phyloP scores from a whole-genome alignment of 2,113 vertebrate genomes.

The Monarcha castaneiventris region DNA sequence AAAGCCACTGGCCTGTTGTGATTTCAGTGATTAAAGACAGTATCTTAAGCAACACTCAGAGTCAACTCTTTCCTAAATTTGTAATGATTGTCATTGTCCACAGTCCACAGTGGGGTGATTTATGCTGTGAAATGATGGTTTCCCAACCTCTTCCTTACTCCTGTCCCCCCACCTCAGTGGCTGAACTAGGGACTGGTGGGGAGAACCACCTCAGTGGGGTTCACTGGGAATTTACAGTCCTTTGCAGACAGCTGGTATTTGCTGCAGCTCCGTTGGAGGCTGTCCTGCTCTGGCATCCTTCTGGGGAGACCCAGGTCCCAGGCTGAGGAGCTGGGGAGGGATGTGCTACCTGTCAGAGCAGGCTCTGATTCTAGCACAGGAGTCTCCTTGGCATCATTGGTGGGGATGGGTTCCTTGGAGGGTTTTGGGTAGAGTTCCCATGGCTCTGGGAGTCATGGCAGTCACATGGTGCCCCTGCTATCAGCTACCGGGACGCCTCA shows the following conservation, averaged over 20 bases:
- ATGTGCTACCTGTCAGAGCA: not conserved
- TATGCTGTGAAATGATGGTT: not conserved
- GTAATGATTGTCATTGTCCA: accelerated
- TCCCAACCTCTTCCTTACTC: not conserved
- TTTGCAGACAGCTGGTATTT: not conserved
- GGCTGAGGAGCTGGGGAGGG: not conserved
- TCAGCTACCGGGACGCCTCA: accelerated
- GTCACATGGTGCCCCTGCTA: accelerated
- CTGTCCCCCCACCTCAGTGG: accelerated
- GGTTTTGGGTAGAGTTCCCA: not conserved
- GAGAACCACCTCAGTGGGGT: not conserved
- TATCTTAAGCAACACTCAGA: not conserved
- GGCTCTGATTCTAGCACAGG: not conserved
- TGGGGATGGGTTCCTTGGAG: not conserved
- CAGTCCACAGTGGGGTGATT: not conserved
- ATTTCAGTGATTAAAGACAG: slow-evolving; percentile 9
- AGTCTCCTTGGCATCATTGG: accelerated
- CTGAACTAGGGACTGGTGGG: not conserved
- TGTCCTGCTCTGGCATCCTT: accelerated
- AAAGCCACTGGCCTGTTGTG: not conserved
- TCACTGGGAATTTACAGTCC: not conserved
- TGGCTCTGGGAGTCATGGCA: not conserved
- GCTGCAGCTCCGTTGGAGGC: accelerated
- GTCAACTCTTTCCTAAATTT: not conserved
- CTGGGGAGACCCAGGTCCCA: accelerated